Evolutionary conservation across 2,113 vertebrate species (phyloP), one percentile per base, ranked within the genome.

Genomic region (Carassius auratus): DNA sequence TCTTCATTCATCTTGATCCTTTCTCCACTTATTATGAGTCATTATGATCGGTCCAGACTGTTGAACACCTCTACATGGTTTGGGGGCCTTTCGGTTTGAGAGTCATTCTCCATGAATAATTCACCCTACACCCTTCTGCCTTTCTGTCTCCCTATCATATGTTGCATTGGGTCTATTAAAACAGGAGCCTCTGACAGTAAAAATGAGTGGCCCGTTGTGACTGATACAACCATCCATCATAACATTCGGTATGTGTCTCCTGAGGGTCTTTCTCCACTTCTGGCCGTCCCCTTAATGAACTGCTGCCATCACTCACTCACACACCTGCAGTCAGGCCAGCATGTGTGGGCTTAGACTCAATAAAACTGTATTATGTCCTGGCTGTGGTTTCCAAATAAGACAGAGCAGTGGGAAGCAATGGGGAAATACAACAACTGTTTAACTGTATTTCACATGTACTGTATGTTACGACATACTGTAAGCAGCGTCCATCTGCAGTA

Each of bases 231-330:
- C 87, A 94, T 94, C 92, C 90, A 93, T 94, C 92, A 93, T 69
- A 87, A 88, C 90, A 91, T 89, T 89, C 88, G 91, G 89, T 92
- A 93, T 92, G 91, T 90, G 93, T 92, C 94, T 92, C 93, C 90
- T 64, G 59, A 88, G 93, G 92, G 90, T 83, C 76, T 81, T 87
- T 77, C 68, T 78, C 89, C 85, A 87, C 91, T 92, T 87, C 86
- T 75, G 76, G 83, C 82, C 62, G 87, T 86, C 89, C 84, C 86
- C 86, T 78, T 89, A 93, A 94, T 94, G 93, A 94, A 94, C 88
- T 84, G 87, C 88, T 90, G 79, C 90, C 48, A 93, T 94, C 93
- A 92, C 85, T 94, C 93, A 92, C 85, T 94, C 92, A 94, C 87
- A 89, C 75, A 17, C 85, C 86, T 83, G 75, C 90, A 90, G 89